These are phyloP conservation scores for Apis mellifera DNA, from an alignment of 1,140 invertebrate species.

Conservation along the genomic window Amel_HAv3.1 CM009932.2:9728501-9729000, in stretches of 20 bases:
- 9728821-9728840: slow-evolving; percentile 60
- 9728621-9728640: not conserved
- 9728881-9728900: slow-evolving; percentile 14
- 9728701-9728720: not conserved
- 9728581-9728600: too few species aligned
- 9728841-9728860: slow-evolving; percentile 48
- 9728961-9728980: not conserved
- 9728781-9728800: slow-evolving; percentile 42
- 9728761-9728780: slow-evolving; percentile 50
- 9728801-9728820: slow-evolving; percentile 58
- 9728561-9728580: not conserved
- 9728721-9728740: not conserved
- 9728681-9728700: too few species aligned
- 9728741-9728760: slow-evolving; percentile 39
- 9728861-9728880: slow-evolving; percentile 33
- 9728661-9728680: not conserved
- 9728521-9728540: not conserved
- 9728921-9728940: slow-evolving; percentile 48
- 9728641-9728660: not conserved
- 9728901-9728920: not conserved
- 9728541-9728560: too few species aligned
- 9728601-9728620: too few species aligned
- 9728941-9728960: slow-evolving; percentile 14
- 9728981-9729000: not conserved
- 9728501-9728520: not conserved